Evolutionary conservation across 2,797 vertebrate species (phyloP).

Genomic region (Coracias cyanogaster): DNA sequence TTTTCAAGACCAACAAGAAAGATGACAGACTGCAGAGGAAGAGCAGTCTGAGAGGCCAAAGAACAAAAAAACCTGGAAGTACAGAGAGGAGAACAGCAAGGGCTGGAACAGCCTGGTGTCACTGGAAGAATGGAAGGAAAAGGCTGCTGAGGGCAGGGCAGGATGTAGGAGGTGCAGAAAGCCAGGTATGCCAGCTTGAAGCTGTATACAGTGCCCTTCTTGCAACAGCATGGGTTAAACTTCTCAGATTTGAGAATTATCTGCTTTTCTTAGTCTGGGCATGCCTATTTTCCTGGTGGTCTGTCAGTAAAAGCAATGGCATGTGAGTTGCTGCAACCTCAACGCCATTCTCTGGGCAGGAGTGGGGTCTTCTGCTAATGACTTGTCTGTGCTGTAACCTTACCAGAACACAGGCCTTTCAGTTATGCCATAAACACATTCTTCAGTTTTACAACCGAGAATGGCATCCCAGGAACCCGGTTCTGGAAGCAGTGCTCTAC

Average conservation of each 20-base stretch:
- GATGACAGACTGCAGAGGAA: background rate
- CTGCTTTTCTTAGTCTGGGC: background rate
- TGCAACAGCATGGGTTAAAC: background rate
- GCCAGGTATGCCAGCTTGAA: background rate
- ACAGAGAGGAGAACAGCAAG: background rate
- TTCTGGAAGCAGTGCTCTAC: background rate
- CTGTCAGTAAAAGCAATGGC: background rate
- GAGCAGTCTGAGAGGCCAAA: background rate
- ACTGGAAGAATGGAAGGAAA: background rate
- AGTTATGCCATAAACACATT: background rate
- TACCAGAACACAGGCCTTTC: background rate
- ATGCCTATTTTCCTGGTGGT: background rate
- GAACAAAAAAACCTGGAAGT: background rate
- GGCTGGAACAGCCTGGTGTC: background rate
- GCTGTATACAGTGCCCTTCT: background rate
- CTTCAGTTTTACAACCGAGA: conserved; percentile 12
- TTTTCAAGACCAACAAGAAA: background rate
- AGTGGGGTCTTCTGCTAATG: background rate
- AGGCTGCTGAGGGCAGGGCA: background rate
- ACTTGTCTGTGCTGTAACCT: background rate
- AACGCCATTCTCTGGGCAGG: background rate
- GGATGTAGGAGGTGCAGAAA: background rate
- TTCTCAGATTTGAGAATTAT: background rate
- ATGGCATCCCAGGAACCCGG: background rate
- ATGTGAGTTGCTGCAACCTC: background rate